Base-by-base conservation (phyloP, 2,797 vertebrate species). In the Ctenosaura bakeri region DNA sequence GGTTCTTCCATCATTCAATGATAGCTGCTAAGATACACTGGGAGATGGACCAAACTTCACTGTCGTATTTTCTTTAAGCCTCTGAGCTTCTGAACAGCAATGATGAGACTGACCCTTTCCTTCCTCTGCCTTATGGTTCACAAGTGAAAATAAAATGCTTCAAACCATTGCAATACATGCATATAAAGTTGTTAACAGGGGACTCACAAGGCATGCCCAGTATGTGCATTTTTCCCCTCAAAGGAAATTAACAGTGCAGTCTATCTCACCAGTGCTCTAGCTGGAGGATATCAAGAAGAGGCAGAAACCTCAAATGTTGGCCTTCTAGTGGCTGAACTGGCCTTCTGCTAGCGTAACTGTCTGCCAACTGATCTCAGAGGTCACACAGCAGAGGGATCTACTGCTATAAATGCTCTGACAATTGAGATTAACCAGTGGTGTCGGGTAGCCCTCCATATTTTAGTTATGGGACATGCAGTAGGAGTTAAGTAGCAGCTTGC, bases 1-100 rank as follows among this genome's bases (percentile, higher is more conserved):
- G 54, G 12, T 50, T 77, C 50, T 76, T 38, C 54, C 71, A 64
- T 62, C 83, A 62, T 83, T 76, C 38, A 83, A 5, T 76, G 80
- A 76, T 76, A 83, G 73, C 88, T 83, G 64, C 69, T 83, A 71
- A 83, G 71, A 89, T 46, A 83, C 29, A 62, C 69, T 89, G 54
- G 69, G 81, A 83, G 38, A 83, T 35, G 7, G 12, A 56, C 88
- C 71, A 83, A 83, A 59, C 29, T 32, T 83, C 56, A 89, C 69
- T 62, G 69, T 89, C 38, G 77, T 12, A 83, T 89, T 89, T 89
- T 83, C 76, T 83, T 54, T 35, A 50, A 82, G 78, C 56, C 78
- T 35, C 38, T 77, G 80, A 64, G 71, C 52, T 83, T 88, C n/a
- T 56, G 66, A 62, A 83, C 46, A 46, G 29, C 52, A 46, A 46